Evolutionary conservation across 2,888 invertebrate genomes (phyloP).

Genomic region (Pyrochroa serraticornis): DNA sequence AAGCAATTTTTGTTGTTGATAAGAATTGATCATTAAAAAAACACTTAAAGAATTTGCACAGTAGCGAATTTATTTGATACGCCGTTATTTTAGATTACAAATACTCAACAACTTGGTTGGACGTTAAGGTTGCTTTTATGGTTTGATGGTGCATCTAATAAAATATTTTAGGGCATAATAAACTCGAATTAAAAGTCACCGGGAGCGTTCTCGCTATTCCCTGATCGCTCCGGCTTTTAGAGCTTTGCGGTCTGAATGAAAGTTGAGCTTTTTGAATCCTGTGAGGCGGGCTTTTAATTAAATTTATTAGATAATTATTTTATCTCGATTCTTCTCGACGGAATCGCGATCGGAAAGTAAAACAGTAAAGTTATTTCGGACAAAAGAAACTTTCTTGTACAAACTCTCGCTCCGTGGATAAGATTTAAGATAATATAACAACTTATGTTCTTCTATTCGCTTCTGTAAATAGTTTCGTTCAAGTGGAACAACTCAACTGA

Average conservation of each 20-base stretch:
- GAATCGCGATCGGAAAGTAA: slow-evolving; percentile 20
- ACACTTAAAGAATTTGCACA: no score
- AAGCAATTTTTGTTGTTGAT: no score
- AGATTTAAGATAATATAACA: slow-evolving; percentile 23
- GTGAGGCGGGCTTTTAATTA: slow-evolving; percentile 13
- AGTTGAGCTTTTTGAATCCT: slow-evolving; percentile 2
- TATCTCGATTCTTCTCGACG: slow-evolving; percentile 16
- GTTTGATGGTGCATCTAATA: slow-evolving; percentile 15
- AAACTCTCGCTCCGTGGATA: slow-evolving; percentile 3
- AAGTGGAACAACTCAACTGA: slow-evolving; percentile 13
- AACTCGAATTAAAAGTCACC: slow-evolving; percentile 7
- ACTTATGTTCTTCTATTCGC: slow-evolving; percentile 9
- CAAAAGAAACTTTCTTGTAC: slow-evolving; percentile 16
- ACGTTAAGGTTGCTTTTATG: slow-evolving; percentile 15
- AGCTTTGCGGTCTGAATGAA: slow-evolving; percentile 8
- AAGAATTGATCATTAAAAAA: no score
- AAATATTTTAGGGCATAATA: slow-evolving; percentile 13
- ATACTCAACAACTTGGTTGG: slow-evolving; percentile 6
- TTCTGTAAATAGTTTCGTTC: slow-evolving; percentile 23
- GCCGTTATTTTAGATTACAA: slow-evolving; percentile 13
- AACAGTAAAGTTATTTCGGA: slow-evolving; percentile 9
- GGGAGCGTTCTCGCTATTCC: neutral
- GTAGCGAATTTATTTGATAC: slow-evolving; percentile 2
- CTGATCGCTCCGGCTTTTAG: slow-evolving; percentile 8
- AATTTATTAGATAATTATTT: slow-evolving; percentile 24